Percentiles rank a stretch among this genome's conserved stretches.
phyloP scores from a whole-genome alignment of 2,797 vertebrate genomes.

The Varecia variegata region DNA sequence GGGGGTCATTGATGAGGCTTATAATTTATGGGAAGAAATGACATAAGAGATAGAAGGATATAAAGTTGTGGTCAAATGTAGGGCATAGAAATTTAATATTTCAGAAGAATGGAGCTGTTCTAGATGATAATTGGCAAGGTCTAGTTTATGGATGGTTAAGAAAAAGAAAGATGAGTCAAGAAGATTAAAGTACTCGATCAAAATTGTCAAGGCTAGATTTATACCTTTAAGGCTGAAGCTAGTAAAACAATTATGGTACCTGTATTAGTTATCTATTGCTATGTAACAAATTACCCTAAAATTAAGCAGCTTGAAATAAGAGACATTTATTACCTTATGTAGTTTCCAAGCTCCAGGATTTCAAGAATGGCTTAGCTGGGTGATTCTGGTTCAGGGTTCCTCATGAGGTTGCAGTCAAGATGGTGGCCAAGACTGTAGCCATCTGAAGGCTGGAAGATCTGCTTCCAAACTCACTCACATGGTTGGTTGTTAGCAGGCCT shows the following conservation, averaged over 20 bases:
- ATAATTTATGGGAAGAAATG: not conserved
- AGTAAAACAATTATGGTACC: not conserved
- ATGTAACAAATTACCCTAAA: not conserved
- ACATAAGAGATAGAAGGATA: not conserved
- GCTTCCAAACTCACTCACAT: not conserved
- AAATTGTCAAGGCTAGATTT: not conserved
- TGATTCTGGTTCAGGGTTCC: not conserved
- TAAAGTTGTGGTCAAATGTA: not conserved
- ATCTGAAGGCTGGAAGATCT: not conserved
- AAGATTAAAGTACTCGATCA: not conserved
- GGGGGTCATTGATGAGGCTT: not conserved
- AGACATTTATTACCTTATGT: not conserved
- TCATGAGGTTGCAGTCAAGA: not conserved
- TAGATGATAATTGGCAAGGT: not conserved
- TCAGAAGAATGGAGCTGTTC: not conserved
- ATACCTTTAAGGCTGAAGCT: not conserved
- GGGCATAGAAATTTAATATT: not conserved
- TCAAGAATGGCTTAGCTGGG: not conserved
- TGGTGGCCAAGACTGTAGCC: not conserved
- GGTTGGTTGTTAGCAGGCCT: not conserved
- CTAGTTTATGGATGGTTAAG: not conserved
- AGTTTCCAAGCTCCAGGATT: not conserved
- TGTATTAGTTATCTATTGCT: not conserved
- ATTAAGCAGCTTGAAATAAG: not conserved
- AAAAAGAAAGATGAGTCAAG: not conserved